Evolutionary conservation across 64 coral and sea anemone genomes (phyloP), one percentile per base, ranked within the genome.

Genomic region (Pachyseris speciosa): DNA sequence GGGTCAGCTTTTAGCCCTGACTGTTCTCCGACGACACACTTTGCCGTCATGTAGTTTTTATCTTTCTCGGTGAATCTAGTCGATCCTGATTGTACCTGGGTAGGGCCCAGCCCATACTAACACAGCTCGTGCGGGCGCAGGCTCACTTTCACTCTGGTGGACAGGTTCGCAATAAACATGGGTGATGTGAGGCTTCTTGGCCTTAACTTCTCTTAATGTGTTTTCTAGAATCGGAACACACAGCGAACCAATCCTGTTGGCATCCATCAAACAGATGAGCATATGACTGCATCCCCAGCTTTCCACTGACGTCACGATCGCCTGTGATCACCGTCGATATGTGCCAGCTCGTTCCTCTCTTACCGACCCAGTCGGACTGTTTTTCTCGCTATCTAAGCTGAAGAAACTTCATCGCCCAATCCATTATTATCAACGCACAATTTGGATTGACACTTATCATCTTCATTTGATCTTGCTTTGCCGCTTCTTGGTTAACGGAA

Each of bases 391-490:
- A 88, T 75, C 37, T 52, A 11, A 89, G 47, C 37, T 89, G 71
- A 10, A 59, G 34, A 19, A 89, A 89, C 75, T 89, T 89, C 72
- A 89, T 89, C 17, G 86, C 86, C 86, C 72, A 89, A 30, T 89
- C 86, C 72, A 89, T 78, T 63, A 89, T 25, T 39, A 77, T 63
- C 3, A 89, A 30, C 15, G 65, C 65, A 0, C 5, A 49, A 8
- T 43, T 24, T 41, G 53, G 63, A 37, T 64, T 65, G n/a, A n/a
- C n/a, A n/a, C n/a, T n/a, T n/a, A n/a, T n/a, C n/a, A n/a, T n/a
- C n/a, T n/a, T n/a, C n/a, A n/a, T n/a, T n/a, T n/a, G n/a, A n/a
- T n/a, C n/a, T n/a, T n/a, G n/a, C n/a, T n/a, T n/a, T n/a, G n/a
- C n/a, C n/a, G n/a, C n/a, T n/a, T n/a, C n/a, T n/a, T n/a, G n/a